These are phyloP conservation scores for Pachyuromys duprasi DNA, from an alignment of 2,797 vertebrate genomes.

Conservation along the genomic window DNA sequence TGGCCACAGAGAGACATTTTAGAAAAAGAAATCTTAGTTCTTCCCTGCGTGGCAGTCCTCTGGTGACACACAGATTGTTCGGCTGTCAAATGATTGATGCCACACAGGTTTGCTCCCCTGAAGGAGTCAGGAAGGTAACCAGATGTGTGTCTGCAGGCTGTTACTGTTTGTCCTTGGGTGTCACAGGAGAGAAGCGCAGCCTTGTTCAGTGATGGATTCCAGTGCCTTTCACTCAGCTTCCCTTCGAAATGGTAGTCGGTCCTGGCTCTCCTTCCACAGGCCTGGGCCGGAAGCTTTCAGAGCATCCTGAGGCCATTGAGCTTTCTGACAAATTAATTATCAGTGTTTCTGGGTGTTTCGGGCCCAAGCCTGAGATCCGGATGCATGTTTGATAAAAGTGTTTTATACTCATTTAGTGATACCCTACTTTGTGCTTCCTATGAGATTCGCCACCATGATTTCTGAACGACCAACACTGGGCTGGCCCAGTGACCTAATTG, in stretches of 20 bases:
- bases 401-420: neutral
- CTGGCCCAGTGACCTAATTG: neutral
- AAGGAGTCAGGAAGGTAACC: neutral
- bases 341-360: neutral
- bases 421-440: neutral
- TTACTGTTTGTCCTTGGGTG: neutral
- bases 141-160: neutral
- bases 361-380: neutral
- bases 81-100: slow-evolving; percentile 52
- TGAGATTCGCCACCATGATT: neutral
- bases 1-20: neutral
- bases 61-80: neutral
- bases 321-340: slow-evolving; percentile 12
- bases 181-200: neutral
- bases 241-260: neutral
- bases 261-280: neutral
- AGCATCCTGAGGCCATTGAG: neutral
- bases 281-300: slow-evolving; percentile 1
- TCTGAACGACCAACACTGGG: neutral
- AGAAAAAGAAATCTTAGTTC: neutral
- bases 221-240: neutral
- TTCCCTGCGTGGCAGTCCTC: neutral
- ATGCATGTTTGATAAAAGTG: neutral
- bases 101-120: neutral
- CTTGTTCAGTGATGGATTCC: neutral